These are phyloP conservation scores for Bubalus kerabau DNA, from an alignment of 2,113 vertebrate genomes.

Conservation along the genomic window DNA sequence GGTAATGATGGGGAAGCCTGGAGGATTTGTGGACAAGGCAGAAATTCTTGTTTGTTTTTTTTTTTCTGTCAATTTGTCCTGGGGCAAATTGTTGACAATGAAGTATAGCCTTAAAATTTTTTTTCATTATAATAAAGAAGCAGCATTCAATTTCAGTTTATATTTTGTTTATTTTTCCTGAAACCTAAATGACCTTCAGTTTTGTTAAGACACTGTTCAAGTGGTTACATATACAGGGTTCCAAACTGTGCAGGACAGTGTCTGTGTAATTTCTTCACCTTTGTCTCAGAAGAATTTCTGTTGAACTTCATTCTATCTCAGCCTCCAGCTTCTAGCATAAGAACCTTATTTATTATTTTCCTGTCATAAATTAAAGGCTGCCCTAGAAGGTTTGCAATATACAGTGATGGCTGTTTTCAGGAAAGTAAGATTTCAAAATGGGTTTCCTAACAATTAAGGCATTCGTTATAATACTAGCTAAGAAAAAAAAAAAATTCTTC, in stretches of 20 bases:
- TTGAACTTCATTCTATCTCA: background rate
- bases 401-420: slow-evolving; percentile 19
- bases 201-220: background rate
- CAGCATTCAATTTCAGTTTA: background rate
- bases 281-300: background rate
- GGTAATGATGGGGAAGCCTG: too few species aligned
- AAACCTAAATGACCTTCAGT: background rate
- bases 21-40: background rate
- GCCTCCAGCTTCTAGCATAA: background rate
- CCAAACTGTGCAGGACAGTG: background rate
- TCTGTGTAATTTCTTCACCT: background rate
- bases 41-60: background rate
- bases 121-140: background rate
- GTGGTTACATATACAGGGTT: background rate
- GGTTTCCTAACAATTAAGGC: slow-evolving; percentile 44
- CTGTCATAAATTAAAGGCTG: background rate
- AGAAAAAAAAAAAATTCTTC: background rate
- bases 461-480: background rate
- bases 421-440: slow-evolving; percentile 49
- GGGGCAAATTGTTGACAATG: background rate
- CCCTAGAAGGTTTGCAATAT: slow-evolving; percentile 15
- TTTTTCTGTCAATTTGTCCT: background rate
- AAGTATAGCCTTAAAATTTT: background rate
- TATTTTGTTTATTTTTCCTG: background rate
- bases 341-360: slow-evolving; percentile 37